phyloP scores from a whole-genome alignment of 2,113 vertebrate species.

The Aptenodytes patagonicus region DNA sequence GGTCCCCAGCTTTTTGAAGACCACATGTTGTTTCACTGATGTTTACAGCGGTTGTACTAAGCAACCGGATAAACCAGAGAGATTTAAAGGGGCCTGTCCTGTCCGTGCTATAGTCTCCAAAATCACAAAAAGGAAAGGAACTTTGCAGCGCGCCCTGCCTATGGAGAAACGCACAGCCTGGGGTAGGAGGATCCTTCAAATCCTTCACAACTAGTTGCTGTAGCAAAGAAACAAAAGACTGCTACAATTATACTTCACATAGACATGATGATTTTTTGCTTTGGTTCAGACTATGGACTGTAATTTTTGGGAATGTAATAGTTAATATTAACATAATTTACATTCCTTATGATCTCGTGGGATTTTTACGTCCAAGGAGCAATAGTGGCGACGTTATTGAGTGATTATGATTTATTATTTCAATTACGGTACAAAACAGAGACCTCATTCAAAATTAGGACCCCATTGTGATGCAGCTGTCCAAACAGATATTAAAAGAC shows the following conservation, averaged over 20 bases:
- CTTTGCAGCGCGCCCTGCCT: neutral
- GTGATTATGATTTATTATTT: neutral
- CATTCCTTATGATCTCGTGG: neutral
- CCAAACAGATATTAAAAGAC: neutral
- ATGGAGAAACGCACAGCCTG: neutral
- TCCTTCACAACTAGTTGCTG: neutral
- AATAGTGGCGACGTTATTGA: neutral
- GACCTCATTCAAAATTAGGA: neutral
- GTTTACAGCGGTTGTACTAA: constrained; percentile 18
- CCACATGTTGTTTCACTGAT: neutral
- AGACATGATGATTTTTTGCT: neutral
- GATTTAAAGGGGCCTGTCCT: constrained; percentile 3
- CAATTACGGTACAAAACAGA: neutral
- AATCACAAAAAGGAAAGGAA: neutral
- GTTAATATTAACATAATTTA: neutral
- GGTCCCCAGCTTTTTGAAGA: neutral
- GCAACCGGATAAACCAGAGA: constrained; percentile 27
- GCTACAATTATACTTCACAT: neutral
- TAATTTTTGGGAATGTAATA: neutral
- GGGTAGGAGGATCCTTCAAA: neutral
- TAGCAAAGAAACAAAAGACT: neutral
- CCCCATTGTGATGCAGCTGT: neutral
- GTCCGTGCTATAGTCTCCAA: neutral
- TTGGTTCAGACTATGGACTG: neutral
- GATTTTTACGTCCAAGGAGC: neutral